Percentiles rank a stretch among this genome's conserved stretches.
phyloP scores from a whole-genome alignment of 2,797 vertebrate genomes.

The Brachyrhaphis roseni region DNA sequence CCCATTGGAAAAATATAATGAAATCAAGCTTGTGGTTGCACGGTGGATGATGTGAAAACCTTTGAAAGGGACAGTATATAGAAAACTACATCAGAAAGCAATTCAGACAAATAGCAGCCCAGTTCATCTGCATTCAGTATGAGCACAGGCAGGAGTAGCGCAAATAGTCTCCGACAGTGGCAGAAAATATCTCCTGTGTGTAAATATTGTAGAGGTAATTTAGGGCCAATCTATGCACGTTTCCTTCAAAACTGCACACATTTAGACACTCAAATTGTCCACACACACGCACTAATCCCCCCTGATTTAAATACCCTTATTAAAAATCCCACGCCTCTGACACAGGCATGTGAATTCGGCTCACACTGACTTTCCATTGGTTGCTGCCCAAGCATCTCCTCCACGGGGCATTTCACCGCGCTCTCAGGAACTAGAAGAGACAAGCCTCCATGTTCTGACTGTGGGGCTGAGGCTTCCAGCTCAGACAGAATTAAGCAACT shows the following conservation, averaged over 20 bases:
- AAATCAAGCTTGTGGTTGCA: neutral
- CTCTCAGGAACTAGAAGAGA: conserved; percentile 72
- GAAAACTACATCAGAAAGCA: conserved; percentile 13
- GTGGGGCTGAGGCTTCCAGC: conserved; percentile 66
- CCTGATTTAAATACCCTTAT: conserved; percentile 58
- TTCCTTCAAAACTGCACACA: conserved; percentile 26
- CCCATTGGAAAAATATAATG: neutral
- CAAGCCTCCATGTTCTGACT: conserved; percentile 68
- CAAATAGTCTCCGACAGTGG: conserved; percentile 43
- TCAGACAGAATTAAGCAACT: conserved; percentile 69
- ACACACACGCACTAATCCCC: conserved; percentile 26
- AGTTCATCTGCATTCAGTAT: conserved; percentile 23
- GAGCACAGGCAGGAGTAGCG: conserved; percentile 40
- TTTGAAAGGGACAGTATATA: neutral
- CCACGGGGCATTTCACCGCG: conserved; percentile 72
- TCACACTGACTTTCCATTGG: conserved; percentile 59
- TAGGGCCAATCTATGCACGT: conserved; percentile 42
- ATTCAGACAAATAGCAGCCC: conserved; percentile 42
- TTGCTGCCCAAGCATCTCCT: conserved; percentile 59
- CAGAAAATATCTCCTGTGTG: conserved; percentile 70
- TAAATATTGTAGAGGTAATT: conserved; percentile 46
- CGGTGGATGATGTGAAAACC: neutral
- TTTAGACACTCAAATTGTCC: conserved; percentile 26
- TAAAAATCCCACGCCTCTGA: conserved; percentile 39
- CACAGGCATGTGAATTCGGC: conserved; percentile 49